A percentile compares a stretch with the other conserved stretches of the same genome.
phyloP scores from a whole-genome alignment of 2,888 invertebrate species.

The Pyrochroa serraticornis region DNA sequence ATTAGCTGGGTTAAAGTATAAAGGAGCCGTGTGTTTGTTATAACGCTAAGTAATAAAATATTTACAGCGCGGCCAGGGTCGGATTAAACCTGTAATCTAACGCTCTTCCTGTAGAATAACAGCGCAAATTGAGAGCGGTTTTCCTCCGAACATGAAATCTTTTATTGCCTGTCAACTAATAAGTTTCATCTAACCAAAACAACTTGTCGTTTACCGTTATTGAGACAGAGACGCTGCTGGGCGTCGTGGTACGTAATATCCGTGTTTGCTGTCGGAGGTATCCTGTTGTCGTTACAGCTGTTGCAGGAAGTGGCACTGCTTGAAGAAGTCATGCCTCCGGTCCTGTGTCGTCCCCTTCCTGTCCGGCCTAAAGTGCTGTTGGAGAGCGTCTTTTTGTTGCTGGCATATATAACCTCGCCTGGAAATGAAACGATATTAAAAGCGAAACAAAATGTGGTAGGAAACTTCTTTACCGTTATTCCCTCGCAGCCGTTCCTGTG shows the following conservation, averaged over 20 bases:
- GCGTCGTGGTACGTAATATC: constrained; percentile 55
- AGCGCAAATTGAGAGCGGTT: background rate
- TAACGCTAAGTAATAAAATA: background rate
- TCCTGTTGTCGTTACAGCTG: constrained; percentile 53
- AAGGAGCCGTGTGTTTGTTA: background rate
- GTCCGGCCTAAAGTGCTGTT: constrained; percentile 55
- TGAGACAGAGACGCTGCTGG: constrained; percentile 52
- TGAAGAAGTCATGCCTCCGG: constrained; percentile 64
- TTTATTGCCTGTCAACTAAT: background rate
- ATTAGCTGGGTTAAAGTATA: background rate
- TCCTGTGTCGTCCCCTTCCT: constrained; percentile 55
- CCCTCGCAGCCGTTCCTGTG: constrained; percentile 57
- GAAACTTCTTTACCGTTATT: constrained; percentile 52
- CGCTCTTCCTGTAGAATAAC: background rate
- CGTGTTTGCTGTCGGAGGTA: constrained; percentile 40
- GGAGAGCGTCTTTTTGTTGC: constrained; percentile 53
- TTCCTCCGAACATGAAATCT: background rate
- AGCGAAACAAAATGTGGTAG: background rate
- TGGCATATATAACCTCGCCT: constrained; percentile 54
- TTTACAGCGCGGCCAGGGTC: background rate
- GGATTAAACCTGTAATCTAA: no score
- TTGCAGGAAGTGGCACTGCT: constrained; percentile 63
- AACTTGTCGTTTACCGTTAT: constrained; percentile 50
- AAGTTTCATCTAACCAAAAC: background rate
- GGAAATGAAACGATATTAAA: constrained; percentile 26